Evolutionary conservation across 2,113 vertebrate species (phyloP), one percentile per base, ranked within the genome.

Genomic region (Ptilonorhynchus violaceus): DNA sequence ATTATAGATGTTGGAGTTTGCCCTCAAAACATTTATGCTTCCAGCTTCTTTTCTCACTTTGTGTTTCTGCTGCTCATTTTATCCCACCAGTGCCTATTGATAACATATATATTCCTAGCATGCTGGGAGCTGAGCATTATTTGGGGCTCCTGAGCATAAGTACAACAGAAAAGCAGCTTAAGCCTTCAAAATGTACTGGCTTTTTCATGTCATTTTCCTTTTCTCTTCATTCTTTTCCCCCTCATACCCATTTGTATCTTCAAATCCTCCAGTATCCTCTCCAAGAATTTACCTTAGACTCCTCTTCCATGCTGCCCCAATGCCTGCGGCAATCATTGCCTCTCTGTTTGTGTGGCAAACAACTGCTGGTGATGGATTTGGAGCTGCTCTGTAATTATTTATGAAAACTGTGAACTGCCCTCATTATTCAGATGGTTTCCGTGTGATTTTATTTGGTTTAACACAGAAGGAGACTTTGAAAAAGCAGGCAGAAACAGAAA

Each of bases 311-410:
- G 30, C 91, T 84, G 55, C 72, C 72, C 64, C 75, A 72, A 52
- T 56, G 93, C 83, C 92, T 85, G 76, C 22, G 41, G 88, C 85
- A 89, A 44, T 74, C 90, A 33, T 39, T 86, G 63, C 44, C 86
- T 69, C 88, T 74, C 73, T 74, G 15, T 60, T 44, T 68, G 52
- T 67, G 77, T 88, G 86, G 76, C 85, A 93, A 86, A 88, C 75
- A 92, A 75, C 79, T 81, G 60, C 76, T 27, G 10, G 74, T 88
- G 90, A 93, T 92, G 64, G 79, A 75, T 94, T 91, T 94, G 79
- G 88, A 97, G 68, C 88, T 81, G 59, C 90, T 94, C 88, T 88
- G 92, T 87, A 95, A 96, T 95, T 94, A 96, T 96, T 96, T 95
- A 94, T 94, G 90, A 97, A 95, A 93, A 81, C 85, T 86, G 59